These are phyloP conservation scores for Cinclus mexicanus DNA, from an alignment of 2,113 vertebrate genomes.

Conservation along the genomic window DNA sequence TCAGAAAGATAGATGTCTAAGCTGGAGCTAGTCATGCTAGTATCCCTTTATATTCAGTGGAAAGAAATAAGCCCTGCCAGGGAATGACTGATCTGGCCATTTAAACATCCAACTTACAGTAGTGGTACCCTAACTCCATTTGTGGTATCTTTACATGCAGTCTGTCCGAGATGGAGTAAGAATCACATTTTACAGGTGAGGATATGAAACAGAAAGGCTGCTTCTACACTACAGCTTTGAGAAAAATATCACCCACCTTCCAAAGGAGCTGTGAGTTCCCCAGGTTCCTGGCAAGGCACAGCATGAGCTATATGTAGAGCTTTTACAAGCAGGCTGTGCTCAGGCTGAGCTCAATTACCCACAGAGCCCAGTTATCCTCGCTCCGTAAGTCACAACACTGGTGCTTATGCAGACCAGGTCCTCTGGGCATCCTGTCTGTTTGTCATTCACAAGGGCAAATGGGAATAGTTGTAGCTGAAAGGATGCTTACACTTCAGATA, in stretches of 20 bases:
- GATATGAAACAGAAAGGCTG: neutral
- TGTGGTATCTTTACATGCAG: neutral
- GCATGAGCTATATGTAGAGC: neutral
- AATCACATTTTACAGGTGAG: neutral
- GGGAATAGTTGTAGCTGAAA: neutral
- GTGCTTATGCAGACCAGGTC: neutral
- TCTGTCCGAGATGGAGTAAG: neutral
- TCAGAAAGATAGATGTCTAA: slow-evolving; percentile 52
- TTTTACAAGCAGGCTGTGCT: neutral
- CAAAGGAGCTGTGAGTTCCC: neutral
- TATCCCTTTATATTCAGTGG: slow-evolving; percentile 5
- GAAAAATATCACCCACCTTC: neutral
- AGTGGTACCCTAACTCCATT: neutral
- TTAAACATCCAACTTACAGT: neutral
- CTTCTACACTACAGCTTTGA: neutral
- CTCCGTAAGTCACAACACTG: neutral
- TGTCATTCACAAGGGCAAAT: neutral
- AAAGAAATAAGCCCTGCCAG: slow-evolving; percentile 21
- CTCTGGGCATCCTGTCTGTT: neutral
- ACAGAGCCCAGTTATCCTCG: neutral
- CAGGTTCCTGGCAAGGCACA: neutral
- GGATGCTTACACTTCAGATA: neutral
- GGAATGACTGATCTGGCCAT: slow-evolving; percentile 19
- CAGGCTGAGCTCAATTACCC: neutral
- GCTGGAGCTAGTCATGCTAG: neutral